Conservation (phyloP, 2,113 vertebrate species). For the Charadrius vociferus region DNA sequence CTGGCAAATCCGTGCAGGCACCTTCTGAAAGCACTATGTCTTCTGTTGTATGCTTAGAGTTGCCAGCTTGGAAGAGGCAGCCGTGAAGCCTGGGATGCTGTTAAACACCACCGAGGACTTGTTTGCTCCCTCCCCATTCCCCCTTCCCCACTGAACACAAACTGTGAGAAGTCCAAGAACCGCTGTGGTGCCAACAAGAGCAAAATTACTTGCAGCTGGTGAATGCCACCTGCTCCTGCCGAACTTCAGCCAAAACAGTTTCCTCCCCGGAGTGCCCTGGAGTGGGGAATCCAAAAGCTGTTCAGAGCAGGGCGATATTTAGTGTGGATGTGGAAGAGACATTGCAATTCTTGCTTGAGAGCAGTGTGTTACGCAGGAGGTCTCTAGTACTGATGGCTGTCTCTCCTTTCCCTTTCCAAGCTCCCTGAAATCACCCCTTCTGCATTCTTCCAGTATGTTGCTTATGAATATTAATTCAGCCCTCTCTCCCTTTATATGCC, state of each 20-base stretch:
- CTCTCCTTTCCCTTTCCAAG: neutral
- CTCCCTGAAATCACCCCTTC: neutral
- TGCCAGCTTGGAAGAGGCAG: conserved; percentile 40
- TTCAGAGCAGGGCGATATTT: neutral
- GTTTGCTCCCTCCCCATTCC: neutral
- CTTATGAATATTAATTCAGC: conserved; percentile 49
- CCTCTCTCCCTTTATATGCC: neutral
- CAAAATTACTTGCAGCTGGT: conserved; percentile 72
- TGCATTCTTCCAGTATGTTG: neutral
- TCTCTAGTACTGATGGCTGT: neutral
- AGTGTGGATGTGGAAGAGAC: neutral
- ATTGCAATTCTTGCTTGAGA: neutral
- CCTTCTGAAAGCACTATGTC: neutral
- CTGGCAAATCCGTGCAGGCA: neutral
- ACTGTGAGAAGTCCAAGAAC: conserved; percentile 37
- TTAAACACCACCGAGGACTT: neutral
- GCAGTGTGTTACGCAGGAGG: neutral
- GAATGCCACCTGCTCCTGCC: conserved; percentile 71
- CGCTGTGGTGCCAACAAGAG: conserved; percentile 33
- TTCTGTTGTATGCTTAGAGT: neutral
- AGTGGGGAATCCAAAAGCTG: conserved; percentile 56
- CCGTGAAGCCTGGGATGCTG: conserved; percentile 5
- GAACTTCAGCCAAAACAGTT: conserved; percentile 60
- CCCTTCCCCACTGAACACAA: conserved; percentile 1
- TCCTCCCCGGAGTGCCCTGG: conserved; percentile 45